Evolutionary conservation across 2,113 vertebrate genomes (phyloP), one percentile per base, ranked within the genome.

Genomic region (Eolophus roseicapilla): DNA sequence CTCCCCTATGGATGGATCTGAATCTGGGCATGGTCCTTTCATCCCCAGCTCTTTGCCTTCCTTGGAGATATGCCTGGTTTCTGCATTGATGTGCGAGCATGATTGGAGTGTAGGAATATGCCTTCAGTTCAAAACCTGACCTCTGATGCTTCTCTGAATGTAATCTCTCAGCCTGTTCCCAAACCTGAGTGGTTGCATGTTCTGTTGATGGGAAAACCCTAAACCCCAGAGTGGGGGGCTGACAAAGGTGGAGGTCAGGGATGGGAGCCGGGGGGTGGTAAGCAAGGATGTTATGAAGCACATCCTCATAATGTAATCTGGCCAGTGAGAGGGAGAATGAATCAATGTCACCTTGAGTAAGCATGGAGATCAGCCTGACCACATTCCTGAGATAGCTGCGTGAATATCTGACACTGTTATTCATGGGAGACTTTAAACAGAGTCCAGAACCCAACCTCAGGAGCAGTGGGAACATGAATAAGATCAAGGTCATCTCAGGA

Each of bases 351-450:
- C 81, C 85, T 95, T 94, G 68, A 86, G 90, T 95, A 93, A 95
- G 95, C 71, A 93, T 3, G 95, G 95, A 97, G 97, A 96, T 98
- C 93, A 97, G 83, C 86, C 79, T 79, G 73, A 93, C 94, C 80
- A 84, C 97, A 97, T 97, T 97, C 97, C 97, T 97, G 80, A 96
- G 96, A 97, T 98, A 97, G 96, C 97, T 96, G 75, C 63, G 39
- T 7, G 80, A 82, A 80, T 83, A 88, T 76, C 82, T 97, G 96
- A 96, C 96, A 95, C 74, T 82, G 63, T 60, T 93, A 88, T 94
- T 96, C 92, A 89, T 7, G 37, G 47, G 64, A 97, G 96, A 97
- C 96, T 97, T 92, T 97, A 97, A 98, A 41, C 96, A 97, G 94
- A 96, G 95, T 90, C 96, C 95, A 95, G 67, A 93, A 64, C 65